Evolutionary conservation across 2,888 invertebrate genomes (phyloP).

Genomic region (Mechanitis messenoides): DNA sequence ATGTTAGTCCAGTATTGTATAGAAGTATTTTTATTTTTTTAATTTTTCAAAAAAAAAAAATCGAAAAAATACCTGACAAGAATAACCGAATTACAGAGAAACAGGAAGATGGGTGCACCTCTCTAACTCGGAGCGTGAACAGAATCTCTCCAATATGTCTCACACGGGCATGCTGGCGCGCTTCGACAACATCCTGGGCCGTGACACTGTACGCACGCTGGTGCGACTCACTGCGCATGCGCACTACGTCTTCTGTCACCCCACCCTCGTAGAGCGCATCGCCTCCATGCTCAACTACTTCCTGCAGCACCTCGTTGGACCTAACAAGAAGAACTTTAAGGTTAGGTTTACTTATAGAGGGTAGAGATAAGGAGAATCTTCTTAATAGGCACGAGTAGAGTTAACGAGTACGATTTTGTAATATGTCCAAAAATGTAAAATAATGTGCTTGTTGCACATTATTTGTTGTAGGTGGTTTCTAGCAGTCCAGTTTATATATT

Average conservation of each 20-base stretch:
- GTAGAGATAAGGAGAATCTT: no score
- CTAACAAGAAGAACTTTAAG: conserved; percentile 94
- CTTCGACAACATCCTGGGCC: conserved; percentile 94
- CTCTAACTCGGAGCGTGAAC: conserved; percentile 82
- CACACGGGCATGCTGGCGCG: conserved; percentile 89
- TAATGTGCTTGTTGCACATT: no score
- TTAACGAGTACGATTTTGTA: no score
- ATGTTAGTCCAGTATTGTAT: no score
- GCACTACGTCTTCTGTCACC: conserved; percentile 89
- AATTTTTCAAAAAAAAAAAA: no score
- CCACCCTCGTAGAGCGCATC: conserved; percentile 93
- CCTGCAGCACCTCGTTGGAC: conserved; percentile 90
- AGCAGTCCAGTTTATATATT: no score
- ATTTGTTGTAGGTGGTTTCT: no score
- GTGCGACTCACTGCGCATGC: conserved; percentile 86
- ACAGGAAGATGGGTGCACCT: conserved; percentile 85
- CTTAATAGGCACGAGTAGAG: no score
- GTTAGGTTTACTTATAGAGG: conserved; percentile 49
- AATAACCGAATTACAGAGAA: conserved; percentile 64
- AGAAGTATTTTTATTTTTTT: no score
- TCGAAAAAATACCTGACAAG: no score
- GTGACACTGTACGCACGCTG: conserved; percentile 90
- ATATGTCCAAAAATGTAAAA: no score
- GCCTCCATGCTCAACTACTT: conserved; percentile 98
- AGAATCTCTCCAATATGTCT: conserved; percentile 82